A percentile compares a stretch with the other conserved stretches of the same genome.
Conservation (phyloP, 2,888 invertebrate species). For the Ochropacha duplaris region DNA sequence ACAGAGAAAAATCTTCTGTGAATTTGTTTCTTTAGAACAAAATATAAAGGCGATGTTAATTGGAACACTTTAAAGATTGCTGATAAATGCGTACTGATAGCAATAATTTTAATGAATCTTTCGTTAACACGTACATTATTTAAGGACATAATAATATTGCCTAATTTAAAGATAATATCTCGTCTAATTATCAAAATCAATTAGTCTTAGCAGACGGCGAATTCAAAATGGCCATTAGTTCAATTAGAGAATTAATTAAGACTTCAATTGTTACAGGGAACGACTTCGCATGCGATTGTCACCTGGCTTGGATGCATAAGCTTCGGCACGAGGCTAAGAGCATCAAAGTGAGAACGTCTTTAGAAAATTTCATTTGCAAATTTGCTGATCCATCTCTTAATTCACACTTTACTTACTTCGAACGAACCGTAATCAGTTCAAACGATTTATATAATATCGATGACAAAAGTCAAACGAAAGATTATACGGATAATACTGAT, state of each 20-base stretch:
- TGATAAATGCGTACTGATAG: background rate
- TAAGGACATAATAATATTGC: conserved; percentile 6
- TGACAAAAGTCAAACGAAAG: conserved; percentile 64
- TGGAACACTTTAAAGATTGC: background rate
- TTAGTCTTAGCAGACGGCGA: conserved; percentile 29
- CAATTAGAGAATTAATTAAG: conserved; percentile 53
- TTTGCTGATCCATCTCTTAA: conserved; percentile 69
- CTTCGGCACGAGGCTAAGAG: conserved; percentile 90
- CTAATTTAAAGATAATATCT: conserved; percentile 15
- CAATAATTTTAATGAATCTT: background rate
- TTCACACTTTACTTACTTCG: conserved; percentile 71
- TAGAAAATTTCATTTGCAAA: conserved; percentile 89
- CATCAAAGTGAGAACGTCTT: conserved; percentile 85
- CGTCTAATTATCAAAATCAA: conserved; percentile 44
- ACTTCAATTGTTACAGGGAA: conserved; percentile 86
- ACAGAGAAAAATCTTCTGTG: too few relatives aligned
- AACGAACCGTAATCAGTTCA: conserved; percentile 62
- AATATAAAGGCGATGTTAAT: background rate
- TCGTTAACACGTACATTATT: background rate
- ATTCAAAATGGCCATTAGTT: conserved; percentile 38
- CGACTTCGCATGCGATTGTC: conserved; percentile 92
- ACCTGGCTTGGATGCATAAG: conserved; percentile 91
- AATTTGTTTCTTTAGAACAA: background rate
- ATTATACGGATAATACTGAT: conserved; percentile 62
- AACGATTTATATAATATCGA: conserved; percentile 64